Evolutionary conservation across 1,140 invertebrate genomes (phyloP).

Genomic region (Sminthurinus signatus): DNA sequence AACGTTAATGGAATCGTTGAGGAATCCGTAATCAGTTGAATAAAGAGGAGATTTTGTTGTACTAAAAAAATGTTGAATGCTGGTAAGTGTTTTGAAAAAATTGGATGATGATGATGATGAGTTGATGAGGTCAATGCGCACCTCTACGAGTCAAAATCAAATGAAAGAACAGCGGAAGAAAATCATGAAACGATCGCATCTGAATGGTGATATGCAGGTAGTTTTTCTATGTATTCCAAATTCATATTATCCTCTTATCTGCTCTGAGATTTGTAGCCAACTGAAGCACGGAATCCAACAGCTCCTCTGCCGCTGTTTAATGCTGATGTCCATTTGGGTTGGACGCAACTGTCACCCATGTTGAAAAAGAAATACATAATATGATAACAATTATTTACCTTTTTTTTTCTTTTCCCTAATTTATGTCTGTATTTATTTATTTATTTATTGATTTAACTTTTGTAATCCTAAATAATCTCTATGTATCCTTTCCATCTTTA

Average conservation of each 20-base stretch:
- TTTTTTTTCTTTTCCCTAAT: too few species aligned
- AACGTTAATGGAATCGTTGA: not conserved
- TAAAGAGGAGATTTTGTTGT: conserved; percentile 8
- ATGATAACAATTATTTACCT: too few species aligned
- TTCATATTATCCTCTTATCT: conserved; percentile 39
- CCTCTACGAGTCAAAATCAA: conserved; percentile 18
- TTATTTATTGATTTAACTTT: not conserved
- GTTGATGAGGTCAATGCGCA: conserved; percentile 28
- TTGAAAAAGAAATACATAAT: too few species aligned
- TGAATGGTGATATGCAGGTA: conserved; percentile 34
- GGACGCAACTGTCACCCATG: too few species aligned
- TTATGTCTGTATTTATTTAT: too few species aligned
- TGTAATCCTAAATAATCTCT: not conserved
- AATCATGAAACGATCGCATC: conserved; percentile 26
- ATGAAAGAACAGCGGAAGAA: conserved; percentile 31
- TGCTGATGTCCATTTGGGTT: not conserved
- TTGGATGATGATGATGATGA: too few species aligned
- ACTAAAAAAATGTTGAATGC: not conserved
- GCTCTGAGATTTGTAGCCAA: conserved; percentile 27
- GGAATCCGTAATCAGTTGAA: not conserved
- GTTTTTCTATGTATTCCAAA: conserved; percentile 39
- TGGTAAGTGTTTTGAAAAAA: conserved; percentile 13
- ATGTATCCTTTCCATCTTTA: not conserved
- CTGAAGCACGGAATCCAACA: conserved; percentile 7
- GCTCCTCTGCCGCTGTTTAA: not conserved